Evolutionary conservation across 2,797 vertebrate species (phyloP), one percentile per base, ranked within the genome.

Genomic region (Myiotriccus ornatus): DNA sequence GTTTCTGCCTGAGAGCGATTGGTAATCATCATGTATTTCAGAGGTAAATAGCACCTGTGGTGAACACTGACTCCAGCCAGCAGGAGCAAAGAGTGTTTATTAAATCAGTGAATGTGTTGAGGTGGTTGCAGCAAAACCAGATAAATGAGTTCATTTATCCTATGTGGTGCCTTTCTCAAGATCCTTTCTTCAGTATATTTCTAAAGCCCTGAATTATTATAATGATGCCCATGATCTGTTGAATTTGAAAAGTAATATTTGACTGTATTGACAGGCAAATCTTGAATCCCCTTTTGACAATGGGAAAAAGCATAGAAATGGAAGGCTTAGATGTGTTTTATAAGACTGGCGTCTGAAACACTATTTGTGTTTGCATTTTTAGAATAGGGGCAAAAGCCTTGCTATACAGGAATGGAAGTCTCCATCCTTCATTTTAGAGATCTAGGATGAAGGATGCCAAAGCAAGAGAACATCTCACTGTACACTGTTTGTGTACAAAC

Each of bases 31-130:
- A 12, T 7, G 23, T 15, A 64, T 55, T 91, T 88, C 74, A 82
- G 88, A 92, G 74, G 49, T 89, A 94, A 95, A 65, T 52, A 90
- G 11, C 53, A 35, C 64, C 52, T 87, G 60, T 46, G 82, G 27
- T n/a, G 7, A 89, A 1, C 52, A 35, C 27, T 53, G 63, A 70
- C 69, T 76, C 52, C 37, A 93, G 23, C 32, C 67, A 84, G 44
- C 23, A 77, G 49, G 28, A 90, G 56, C 30, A 70, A 64, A 37
- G 30, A 46, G 25, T 62, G 32, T 59, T 86, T 62, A 84, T 91
- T 91, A 93, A 68, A 70, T 47, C 62, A 78, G 16, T 5, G 55
- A 71, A 78, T 50, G 18, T 65, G 39, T 53, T 73, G n/a, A 78
- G 55, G 37, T 56, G 6, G 8, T 49, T 90, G 56, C 67, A 84